These are phyloP conservation scores for Xiphophorus hellerii DNA, from an alignment of 2,113 vertebrate species.

Conservation along the genomic window DNA sequence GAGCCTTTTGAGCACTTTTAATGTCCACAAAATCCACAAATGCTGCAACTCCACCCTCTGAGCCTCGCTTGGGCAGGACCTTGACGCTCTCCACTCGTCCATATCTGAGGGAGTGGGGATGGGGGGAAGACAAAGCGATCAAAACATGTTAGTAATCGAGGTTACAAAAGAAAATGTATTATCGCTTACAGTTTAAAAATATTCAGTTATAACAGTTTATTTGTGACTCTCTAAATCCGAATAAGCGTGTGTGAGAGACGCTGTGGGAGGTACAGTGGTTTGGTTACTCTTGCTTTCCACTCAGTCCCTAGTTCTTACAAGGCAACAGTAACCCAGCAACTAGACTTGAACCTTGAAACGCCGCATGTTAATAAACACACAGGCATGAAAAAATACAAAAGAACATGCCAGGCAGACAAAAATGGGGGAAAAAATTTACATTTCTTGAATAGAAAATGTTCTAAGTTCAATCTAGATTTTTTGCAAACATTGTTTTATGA, in stretches of 20 bases:
- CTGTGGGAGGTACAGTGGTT: conserved; percentile 9
- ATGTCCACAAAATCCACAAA: conserved; percentile 99
- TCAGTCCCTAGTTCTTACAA: conserved; percentile 65
- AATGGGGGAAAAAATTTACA: not conserved
- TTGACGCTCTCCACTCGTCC: conserved; percentile 99
- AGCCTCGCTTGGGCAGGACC: conserved; percentile 97
- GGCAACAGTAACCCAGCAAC: conserved; percentile 84
- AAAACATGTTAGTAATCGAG: conserved; percentile 25
- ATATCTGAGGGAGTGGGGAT: conserved; percentile 82
- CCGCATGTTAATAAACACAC: conserved; percentile 50
- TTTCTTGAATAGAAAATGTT: not conserved
- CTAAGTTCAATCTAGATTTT: not conserved
- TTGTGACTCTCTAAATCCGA: not conserved
- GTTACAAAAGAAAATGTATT: not conserved
- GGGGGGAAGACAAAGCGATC: conserved; percentile 45
- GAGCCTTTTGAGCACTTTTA: conserved; percentile 99
- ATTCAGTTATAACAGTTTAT: not conserved
- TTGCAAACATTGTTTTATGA: not conserved
- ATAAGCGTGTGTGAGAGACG: not conserved
- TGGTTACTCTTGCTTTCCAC: conserved; percentile 36
- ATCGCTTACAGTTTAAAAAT: not conserved
- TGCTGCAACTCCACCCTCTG: conserved; percentile 96
- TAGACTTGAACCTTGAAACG: conserved; percentile 47
- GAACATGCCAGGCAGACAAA: not conserved
- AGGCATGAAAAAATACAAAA: conserved; percentile 15